A percentile compares a stretch with the other conserved stretches of the same genome.
phyloP scores from a whole-genome alignment of 2,113 vertebrate species.

The Sebastes fasciatus region DNA sequence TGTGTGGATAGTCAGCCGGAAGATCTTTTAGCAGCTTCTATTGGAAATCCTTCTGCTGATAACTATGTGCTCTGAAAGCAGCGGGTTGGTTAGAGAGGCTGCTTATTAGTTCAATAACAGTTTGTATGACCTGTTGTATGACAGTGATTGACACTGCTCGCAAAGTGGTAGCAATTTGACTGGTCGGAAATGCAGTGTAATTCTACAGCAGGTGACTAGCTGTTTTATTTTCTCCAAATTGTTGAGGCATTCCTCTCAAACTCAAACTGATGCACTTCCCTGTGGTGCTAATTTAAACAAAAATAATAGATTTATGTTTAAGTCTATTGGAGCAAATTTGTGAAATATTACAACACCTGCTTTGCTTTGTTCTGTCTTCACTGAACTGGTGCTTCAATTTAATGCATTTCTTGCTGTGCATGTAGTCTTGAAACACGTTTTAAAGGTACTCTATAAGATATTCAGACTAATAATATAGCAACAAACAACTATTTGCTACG shows the following conservation, averaged over 20 bases:
- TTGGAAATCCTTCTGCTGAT: conserved; percentile 36
- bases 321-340: neutral
- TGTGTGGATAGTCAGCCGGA: conserved; percentile 27
- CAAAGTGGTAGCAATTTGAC: neutral
- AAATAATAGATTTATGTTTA: neutral
- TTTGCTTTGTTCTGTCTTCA: neutral
- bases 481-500: no score
- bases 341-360: neutral
- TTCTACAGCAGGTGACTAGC: neutral
- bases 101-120: conserved; percentile 12
- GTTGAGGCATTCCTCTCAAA: neutral
- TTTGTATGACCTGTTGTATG: neutral
- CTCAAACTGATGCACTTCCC: neutral
- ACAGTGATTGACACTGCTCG: neutral
- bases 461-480: no score
- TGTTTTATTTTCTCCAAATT: neutral
- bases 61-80: conserved; percentile 15
- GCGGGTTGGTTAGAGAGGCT: neutral
- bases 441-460: no score
- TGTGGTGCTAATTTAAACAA: neutral
- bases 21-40: conserved; percentile 28
- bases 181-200: neutral
- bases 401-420: neutral
- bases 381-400: neutral
- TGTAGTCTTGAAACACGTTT: no score